A percentile compares a stretch with the other conserved stretches of the same genome.
Conservation (phyloP, 1,140 invertebrate species). For the Wiebesia pumilae region DNA sequence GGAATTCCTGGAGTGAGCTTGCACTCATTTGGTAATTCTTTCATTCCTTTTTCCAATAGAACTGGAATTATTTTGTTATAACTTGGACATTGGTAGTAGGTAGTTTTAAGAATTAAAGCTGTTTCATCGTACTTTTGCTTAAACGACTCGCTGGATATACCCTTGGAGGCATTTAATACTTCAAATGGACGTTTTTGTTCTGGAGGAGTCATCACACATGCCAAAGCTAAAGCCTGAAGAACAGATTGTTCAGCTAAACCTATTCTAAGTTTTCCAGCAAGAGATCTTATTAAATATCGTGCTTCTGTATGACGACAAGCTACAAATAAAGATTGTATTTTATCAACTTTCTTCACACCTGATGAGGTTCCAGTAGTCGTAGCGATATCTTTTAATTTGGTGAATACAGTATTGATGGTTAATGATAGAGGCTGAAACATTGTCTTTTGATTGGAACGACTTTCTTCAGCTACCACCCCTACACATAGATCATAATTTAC, state of each 20-base stretch:
- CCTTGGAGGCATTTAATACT: constrained; percentile 79
- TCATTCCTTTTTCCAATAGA: constrained; percentile 87
- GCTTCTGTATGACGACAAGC: constrained; percentile 94
- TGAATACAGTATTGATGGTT: constrained; percentile 84
- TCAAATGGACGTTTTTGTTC: constrained; percentile 81
- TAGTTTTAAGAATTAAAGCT: constrained; percentile 90
- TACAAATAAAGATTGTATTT: constrained; percentile 93
- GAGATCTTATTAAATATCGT: constrained; percentile 91
- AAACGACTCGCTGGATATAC: constrained; percentile 80
- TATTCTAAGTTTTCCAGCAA: constrained; percentile 96
- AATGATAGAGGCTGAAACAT: constrained; percentile 87
- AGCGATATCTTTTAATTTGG: constrained; percentile 93
- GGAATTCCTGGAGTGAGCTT: constrained; percentile 95
- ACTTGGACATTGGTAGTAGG: constrained; percentile 97
- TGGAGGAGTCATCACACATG: constrained; percentile 84
- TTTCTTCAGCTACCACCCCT: constrained; percentile 94
- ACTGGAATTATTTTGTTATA: constrained; percentile 92
- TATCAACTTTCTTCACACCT: constrained; percentile 91
- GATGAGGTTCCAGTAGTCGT: constrained; percentile 87
- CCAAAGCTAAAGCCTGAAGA: constrained; percentile 92
- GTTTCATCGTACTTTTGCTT: constrained; percentile 89
- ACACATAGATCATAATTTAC: constrained; percentile 3
- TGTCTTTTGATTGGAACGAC: constrained; percentile 90
- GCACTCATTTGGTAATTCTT: constrained; percentile 87
- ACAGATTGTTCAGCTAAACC: constrained; percentile 98